A percentile compares a stretch with the other conserved stretches of the same genome.
phyloP scores from a whole-genome alignment of 2,888 invertebrate genomes.

The Cremastinae sp. region DNA sequence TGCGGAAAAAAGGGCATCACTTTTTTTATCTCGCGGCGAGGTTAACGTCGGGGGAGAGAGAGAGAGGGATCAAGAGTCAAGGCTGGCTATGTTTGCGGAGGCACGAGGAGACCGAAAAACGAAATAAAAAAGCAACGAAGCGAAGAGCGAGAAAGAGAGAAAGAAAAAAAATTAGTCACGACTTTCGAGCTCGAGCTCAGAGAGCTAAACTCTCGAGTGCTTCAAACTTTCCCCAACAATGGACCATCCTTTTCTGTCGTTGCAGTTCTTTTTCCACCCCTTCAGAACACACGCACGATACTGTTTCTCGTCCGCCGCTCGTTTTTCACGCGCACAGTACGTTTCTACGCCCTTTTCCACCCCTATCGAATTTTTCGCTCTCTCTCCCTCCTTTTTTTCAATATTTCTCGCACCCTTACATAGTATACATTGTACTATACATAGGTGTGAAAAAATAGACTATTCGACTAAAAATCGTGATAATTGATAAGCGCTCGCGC shows the following conservation, averaged over 20 bases:
- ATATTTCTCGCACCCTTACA: no score
- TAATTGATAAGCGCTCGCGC: no score
- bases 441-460: no score
- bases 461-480: neutral
- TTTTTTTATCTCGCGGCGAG: conserved; percentile 17
- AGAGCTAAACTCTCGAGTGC: conserved; percentile 23
- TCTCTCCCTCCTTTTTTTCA: no score
- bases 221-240: conserved; percentile 19
- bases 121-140: neutral
- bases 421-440: no score
- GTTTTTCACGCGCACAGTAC: neutral
- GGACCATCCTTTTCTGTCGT: conserved; percentile 7
- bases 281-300: conserved; percentile 8
- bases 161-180: conserved; percentile 49
- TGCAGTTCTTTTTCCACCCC: neutral
- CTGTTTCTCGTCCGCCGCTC: neutral
- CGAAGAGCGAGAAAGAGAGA: no score
- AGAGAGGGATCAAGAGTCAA: conserved; percentile 41
- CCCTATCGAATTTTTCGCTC: neutral
- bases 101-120: no score
- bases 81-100: conserved; percentile 15
- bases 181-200: conserved; percentile 19
- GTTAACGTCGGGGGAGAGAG: conserved; percentile 9
- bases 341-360: no score
- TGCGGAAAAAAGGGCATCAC: neutral